Evolutionary conservation across 2,888 invertebrate genomes (phyloP), one percentile per base, ranked within the genome.

Genomic region (Coleophora deauratella): DNA sequence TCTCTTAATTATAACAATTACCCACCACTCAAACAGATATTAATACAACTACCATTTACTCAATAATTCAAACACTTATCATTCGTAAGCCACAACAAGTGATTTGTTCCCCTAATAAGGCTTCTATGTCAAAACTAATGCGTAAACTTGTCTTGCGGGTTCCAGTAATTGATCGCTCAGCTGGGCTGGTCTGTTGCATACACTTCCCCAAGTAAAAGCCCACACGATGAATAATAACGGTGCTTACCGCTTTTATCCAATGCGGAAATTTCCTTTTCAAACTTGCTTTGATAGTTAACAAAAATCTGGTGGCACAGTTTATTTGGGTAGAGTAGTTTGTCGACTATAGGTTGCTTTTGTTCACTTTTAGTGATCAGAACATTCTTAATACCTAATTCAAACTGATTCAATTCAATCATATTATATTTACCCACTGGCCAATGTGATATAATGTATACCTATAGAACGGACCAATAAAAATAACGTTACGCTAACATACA

Each of bases 131-230:
- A 65, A 52, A 64, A 59, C 60, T 61, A 62, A 66, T 62, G 59
- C 52, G 54, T 48, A 59, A 66, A 66, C 70, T 61, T 57, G 70
- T 72, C 55, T 46, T 37, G 36, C 39, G 33, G 52, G 66, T 61
- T 55, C 46, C 46, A 30, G 49, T 49, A 55, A 60, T 52, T 54
- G 55, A 58, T 57, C 55, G 59, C 62, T 59, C 57, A 57, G 56
- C 55, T 31, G 51, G 58, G 3, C 21, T 21, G 21, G 21, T 21
- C 21, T 21, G 6, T 21, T 21, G 21, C 21, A 21, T 59, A 72
- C 69, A 67, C 66, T 66, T 66, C 59, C 52, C 55, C 59, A 57
- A 60, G 63, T 66, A 66, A 75, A 68, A 71, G 60, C 57, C 54
- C 45, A 52, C 52, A 59, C 62, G 51, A 62, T 66, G 58, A 65